Percentiles rank a stretch among this genome's conserved stretches.
Conservation (phyloP, 2,888 invertebrate genomes). For the Ashinkailepas kermadecensis region DNA sequence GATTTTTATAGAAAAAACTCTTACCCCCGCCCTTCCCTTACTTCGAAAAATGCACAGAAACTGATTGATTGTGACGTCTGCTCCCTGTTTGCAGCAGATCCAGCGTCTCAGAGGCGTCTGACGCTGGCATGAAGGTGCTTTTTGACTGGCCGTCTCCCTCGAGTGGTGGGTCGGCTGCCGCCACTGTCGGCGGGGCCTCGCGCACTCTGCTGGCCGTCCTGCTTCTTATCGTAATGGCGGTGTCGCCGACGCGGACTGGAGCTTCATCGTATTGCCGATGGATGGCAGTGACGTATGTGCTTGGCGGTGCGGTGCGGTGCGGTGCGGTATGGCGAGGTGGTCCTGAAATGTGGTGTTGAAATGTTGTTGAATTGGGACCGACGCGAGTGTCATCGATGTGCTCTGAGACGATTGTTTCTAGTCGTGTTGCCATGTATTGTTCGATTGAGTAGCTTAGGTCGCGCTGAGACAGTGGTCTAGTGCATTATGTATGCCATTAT, state of each 20-base stretch:
- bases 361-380: too few species aligned
- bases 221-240: not conserved
- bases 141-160: not conserved
- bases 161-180: not conserved
- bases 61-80: too few species aligned
- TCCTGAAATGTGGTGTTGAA: not conserved
- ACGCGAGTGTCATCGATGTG: not conserved
- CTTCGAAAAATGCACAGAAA: too few species aligned
- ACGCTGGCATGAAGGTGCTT: not conserved
- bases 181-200: not conserved
- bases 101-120: too few species aligned
- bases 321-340: not conserved
- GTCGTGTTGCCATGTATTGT: not conserved
- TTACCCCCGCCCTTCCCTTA: too few species aligned
- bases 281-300: not conserved
- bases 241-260: slow-evolving; percentile 4
- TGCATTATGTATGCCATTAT: too few species aligned
- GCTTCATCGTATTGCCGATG: not conserved
- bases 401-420: not conserved
- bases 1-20: too few species aligned
- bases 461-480: too few species aligned
- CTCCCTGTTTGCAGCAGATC: too few species aligned
- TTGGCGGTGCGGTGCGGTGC: not conserved
- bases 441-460: too few species aligned
- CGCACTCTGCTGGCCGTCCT: not conserved